These are phyloP conservation scores for Palloptera scutellata DNA, from an alignment of 2,888 invertebrate species.

Conservation along the genomic window DNA sequence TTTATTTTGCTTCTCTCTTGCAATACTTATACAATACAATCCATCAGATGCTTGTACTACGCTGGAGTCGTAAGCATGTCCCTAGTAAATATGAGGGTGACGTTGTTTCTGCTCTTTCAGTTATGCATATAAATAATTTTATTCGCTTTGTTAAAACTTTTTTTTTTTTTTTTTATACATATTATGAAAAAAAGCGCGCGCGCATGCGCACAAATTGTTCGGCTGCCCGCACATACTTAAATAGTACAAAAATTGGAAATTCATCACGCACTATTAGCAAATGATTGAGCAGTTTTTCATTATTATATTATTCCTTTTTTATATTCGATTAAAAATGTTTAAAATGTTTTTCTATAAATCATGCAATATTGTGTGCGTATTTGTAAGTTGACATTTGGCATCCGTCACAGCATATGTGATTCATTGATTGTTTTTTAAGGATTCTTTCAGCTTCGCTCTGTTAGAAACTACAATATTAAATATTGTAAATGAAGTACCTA, in stretches of 20 bases:
- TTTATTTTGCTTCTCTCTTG: not conserved
- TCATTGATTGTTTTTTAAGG: constrained; percentile 1
- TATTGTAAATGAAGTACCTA: too few relatives aligned
- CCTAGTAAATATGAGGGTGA: not conserved
- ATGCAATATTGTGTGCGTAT: constrained; percentile 2
- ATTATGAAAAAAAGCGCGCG: constrained; percentile 20
- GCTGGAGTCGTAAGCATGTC: too few relatives aligned
- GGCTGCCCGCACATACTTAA: constrained; percentile 47
- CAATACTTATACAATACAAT: not conserved
- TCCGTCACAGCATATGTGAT: constrained; percentile 37
- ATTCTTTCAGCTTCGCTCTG: too few relatives aligned
- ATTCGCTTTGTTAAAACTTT: constrained; percentile 11
- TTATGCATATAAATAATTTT: not conserved
- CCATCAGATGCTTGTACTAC: constrained; percentile 23
- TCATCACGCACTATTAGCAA: constrained; percentile 38
- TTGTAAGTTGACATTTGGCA: constrained; percentile 42
- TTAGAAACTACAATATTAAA: too few relatives aligned
- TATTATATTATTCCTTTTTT: constrained; percentile 20
- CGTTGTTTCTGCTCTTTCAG: too few relatives aligned
- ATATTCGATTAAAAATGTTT: constrained; percentile 15
- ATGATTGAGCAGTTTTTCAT: constrained; percentile 37
- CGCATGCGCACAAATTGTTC: constrained; percentile 48
- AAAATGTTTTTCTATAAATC: constrained; percentile 11
- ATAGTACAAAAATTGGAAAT: constrained; percentile 19
- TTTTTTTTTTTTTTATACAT: not conserved